These are phyloP conservation scores for Phthorimaea operculella DNA, from an alignment of 1,140 invertebrate species.

Conservation along the genomic window DNA sequence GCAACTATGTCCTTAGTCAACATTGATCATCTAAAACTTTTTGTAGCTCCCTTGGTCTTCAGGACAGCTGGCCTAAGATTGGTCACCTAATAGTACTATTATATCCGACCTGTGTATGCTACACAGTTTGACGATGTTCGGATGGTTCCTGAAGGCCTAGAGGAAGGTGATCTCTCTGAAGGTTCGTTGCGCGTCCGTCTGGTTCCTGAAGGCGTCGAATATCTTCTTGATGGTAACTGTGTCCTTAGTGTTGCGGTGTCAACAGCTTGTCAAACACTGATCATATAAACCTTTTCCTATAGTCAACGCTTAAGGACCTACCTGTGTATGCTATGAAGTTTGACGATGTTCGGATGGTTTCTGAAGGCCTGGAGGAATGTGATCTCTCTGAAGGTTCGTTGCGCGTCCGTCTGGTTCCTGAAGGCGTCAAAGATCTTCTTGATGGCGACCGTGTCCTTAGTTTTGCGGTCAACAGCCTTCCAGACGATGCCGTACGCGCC, in stretches of 20 bases:
- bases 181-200: too few species aligned
- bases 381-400: slow-evolving; percentile 95
- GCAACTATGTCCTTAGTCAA: too few species aligned
- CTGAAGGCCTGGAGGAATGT: slow-evolving; percentile 93
- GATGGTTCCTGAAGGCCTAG: too few species aligned
- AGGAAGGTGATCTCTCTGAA: too few species aligned
- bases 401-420: slow-evolving; percentile 89
- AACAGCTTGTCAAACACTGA: slow-evolving; percentile 97
- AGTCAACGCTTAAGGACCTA: too few species aligned
- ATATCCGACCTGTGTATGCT: too few species aligned
- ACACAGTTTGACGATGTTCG: too few species aligned
- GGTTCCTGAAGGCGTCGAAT: slow-evolving; percentile 96
- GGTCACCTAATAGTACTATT: too few species aligned
- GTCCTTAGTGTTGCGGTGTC: slow-evolving; percentile 87
- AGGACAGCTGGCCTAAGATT: too few species aligned
- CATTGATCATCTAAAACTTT: too few species aligned
- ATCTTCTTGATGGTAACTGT: slow-evolving; percentile 99
- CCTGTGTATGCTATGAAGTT: slow-evolving; percentile 90
- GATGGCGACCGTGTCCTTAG: slow-evolving; percentile 91
- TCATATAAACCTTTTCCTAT: slow-evolving; percentile 98
- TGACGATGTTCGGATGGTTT: slow-evolving; percentile 96
- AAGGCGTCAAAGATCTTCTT: slow-evolving; percentile 99
- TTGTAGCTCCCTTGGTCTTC: too few species aligned
- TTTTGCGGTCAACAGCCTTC: slow-evolving; percentile 92
- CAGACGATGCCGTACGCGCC: slow-evolving; percentile 99